Evolutionary conservation across 35 echinoderm and acorn worm species (phyloP), one percentile per base, ranked within the genome.

Genomic region (Anneissia japonica): DNA sequence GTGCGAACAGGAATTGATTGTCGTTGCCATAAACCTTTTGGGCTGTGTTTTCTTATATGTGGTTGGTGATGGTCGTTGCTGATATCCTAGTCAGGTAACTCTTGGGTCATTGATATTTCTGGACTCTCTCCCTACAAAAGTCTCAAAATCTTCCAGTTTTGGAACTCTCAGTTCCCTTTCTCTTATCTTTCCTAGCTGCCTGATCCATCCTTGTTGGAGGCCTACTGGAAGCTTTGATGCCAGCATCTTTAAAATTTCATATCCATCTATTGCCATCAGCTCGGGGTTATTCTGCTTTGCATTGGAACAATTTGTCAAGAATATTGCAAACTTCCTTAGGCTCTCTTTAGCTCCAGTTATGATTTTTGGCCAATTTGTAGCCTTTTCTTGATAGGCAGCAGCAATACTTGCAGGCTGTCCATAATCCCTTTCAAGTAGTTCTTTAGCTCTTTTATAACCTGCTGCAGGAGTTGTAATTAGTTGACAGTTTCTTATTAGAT

Each of bases 101-200:
- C 64, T 26, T 1, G 83, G 84, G 73, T 86, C 77, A 81, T 91
- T 91, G 39, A 80, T 46, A 74, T 91, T 91, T 39, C 89, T 91
- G 36, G 83, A 55, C 0, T 26, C 3, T 30, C 86, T 37, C 10
- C 89, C 46, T 16, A 91, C 89, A 81, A 91, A 91, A 16, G 55
- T 37, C 30, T 91, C 55, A 91, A 91, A 91, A 46, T 91, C 83
- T 29, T 91, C 46, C 21, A 86, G 4, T 19, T 21, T 91, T 37
- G 89, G 64, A n/a, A 77, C 33, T 34, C 80, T 83, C 9, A 38
- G 28, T 46, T 89, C n/a, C 31, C 9, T 33, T 26, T 90, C 75
- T 78, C 43, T 72, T n/a, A 91, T 33, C 11, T 45, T 34, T 3
- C 79, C 90, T 19, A 87, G 55, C 35, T 82, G 37, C 3, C 45